A percentile compares a stretch with the other conserved stretches of the same genome.
Evolutionary conservation across 2,797 vertebrate species (phyloP).

Genomic region (Takifugu rubripes): DNA sequence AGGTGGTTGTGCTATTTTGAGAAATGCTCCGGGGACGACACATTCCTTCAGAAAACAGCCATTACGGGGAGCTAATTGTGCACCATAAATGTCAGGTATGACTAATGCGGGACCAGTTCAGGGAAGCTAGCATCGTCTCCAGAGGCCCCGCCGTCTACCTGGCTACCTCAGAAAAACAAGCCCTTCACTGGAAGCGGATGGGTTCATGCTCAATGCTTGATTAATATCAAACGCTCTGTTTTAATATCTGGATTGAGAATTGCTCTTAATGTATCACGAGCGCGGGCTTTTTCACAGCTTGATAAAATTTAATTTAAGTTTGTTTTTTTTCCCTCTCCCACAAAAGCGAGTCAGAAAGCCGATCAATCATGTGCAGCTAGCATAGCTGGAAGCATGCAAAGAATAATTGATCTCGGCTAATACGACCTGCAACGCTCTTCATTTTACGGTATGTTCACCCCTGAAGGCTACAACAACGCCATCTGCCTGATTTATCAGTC

Average conservation of each 20-base stretch:
- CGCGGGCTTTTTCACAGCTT: constrained; percentile 15
- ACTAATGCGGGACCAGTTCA: constrained; percentile 62
- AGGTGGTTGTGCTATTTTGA: constrained; percentile 67
- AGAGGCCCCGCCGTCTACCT: constrained; percentile 38
- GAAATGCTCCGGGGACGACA: constrained; percentile 56
- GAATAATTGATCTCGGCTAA: constrained; percentile 42
- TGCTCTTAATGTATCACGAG: constrained; percentile 1
- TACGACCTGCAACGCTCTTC: background rate
- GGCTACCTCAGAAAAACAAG: constrained; percentile 19
- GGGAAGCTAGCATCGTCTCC: constrained; percentile 50
- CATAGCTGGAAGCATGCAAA: constrained; percentile 47
- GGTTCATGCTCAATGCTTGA: background rate
- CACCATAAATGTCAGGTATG: constrained; percentile 73
- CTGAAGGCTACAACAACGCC: constrained; percentile 27
- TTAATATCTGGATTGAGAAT: constrained; percentile 12
- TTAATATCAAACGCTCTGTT: constrained; percentile 11
- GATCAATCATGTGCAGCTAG: constrained; percentile 53
- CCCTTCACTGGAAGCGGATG: constrained; percentile 16
- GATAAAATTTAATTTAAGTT: constrained; percentile 48
- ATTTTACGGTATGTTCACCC: constrained; percentile 25
- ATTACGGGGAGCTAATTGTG: constrained; percentile 72
- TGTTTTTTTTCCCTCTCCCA: constrained; percentile 32
- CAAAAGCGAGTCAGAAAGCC: constrained; percentile 43
- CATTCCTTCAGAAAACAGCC: constrained; percentile 60
- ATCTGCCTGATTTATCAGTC: constrained; percentile 42